Evolutionary conservation across 2,797 vertebrate species (phyloP).

Genomic region (Arremon aurantiirostris): DNA sequence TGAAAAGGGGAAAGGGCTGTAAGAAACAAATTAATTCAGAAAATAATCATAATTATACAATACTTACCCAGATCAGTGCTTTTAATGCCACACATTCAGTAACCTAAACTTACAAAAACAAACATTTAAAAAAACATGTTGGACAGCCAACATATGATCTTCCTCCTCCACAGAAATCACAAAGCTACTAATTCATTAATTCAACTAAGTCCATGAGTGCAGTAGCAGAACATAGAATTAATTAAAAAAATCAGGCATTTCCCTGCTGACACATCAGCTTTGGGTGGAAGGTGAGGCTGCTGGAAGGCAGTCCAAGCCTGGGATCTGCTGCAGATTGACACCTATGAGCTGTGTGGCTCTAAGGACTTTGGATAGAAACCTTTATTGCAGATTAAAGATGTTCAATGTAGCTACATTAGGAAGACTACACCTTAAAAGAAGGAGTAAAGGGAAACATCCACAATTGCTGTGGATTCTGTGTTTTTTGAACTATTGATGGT

Average conservation of each 20-base stretch:
- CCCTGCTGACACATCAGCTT: constrained; percentile 5
- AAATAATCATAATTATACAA: background rate
- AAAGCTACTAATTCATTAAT: constrained; percentile 38
- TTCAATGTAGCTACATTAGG: background rate
- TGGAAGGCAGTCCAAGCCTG: background rate
- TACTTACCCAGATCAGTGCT: background rate
- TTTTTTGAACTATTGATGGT: background rate
- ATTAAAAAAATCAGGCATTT: constrained; percentile 20
- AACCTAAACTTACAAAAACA: background rate
- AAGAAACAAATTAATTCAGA: background rate
- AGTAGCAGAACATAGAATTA: constrained; percentile 9
- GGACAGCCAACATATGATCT: background rate
- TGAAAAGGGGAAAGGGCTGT: background rate
- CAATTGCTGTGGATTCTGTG: background rate
- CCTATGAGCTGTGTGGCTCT: background rate
- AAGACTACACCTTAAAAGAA: background rate
- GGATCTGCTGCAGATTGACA: background rate
- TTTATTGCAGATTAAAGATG: background rate
- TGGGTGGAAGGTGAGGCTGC: background rate
- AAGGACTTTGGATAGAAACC: background rate
- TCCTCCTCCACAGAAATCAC: background rate
- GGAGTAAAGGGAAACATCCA: background rate
- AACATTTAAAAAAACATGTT: background rate
- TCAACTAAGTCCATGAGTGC: background rate
- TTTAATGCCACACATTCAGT: background rate